Percentiles rank a stretch among this genome's conserved stretches.
Conservation (phyloP, 2,113 vertebrate species). For the Scatophagus argus region DNA sequence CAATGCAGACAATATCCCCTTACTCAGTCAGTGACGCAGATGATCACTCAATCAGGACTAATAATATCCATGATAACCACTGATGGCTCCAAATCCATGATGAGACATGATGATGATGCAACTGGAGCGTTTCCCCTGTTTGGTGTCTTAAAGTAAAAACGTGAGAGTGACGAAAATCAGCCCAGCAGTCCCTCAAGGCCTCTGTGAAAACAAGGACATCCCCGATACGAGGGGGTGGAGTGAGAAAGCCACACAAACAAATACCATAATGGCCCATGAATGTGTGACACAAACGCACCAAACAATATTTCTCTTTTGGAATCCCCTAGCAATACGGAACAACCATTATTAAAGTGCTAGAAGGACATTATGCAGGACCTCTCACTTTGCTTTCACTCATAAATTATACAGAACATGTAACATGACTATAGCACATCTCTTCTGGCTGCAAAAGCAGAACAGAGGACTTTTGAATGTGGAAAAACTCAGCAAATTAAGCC, state of each 20-base stretch:
- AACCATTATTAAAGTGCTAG: neutral
- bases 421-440: neutral
- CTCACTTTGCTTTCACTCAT: neutral
- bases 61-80: conserved; percentile 21
- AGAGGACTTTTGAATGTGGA: neutral
- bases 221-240: conserved; percentile 35
- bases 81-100: conserved; percentile 28
- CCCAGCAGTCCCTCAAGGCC: neutral
- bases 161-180: conserved; percentile 66
- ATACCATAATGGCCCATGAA: neutral
- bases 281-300: neutral
- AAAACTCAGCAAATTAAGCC: neutral
- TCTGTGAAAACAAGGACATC: conserved; percentile 34
- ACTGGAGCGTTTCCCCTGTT: conserved; percentile 36
- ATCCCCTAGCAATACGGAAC: neutral
- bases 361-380: neutral
- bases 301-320: neutral
- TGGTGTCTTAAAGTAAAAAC: conserved; percentile 29
- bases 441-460: neutral
- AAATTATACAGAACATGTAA: neutral
- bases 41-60: conserved; percentile 22
- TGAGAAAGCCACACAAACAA: conserved; percentile 8
- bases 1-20: neutral
- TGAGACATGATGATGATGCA: conserved; percentile 40
- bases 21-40: conserved; percentile 39